phyloP scores from a whole-genome alignment of 53 echinoderm and acorn worm species.

The Echinarachnius parma region DNA sequence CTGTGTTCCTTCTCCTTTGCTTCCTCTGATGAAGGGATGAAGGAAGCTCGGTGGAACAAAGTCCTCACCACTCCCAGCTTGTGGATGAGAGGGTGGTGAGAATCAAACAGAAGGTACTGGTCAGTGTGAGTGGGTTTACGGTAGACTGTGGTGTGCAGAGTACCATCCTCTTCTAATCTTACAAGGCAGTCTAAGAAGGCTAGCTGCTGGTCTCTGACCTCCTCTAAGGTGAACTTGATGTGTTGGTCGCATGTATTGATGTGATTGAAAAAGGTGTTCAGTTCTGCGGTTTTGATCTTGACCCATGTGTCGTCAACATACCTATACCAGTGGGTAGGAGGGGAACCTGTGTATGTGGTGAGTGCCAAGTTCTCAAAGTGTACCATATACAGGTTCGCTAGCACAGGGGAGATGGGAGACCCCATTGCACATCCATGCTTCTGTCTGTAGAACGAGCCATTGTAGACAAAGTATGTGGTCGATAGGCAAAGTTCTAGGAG shows the following conservation, averaged over 20 bases:
- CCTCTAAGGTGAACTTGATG: conserved; percentile 35
- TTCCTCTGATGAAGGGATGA: conserved; percentile 1
- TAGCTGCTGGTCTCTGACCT: conserved; percentile 9
- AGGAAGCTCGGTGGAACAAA: conserved; percentile 9
- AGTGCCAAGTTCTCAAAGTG: conserved; percentile 23
- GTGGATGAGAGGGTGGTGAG: conserved; percentile 28
- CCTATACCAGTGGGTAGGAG: conserved; percentile 31
- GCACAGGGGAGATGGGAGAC: conserved; percentile 20
- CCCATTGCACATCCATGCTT: conserved; percentile 22
- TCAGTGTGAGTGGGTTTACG: conserved; percentile 21
- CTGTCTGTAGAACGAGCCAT: conserved; percentile 18
- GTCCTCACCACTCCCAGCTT: conserved; percentile 16
- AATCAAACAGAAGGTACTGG: too few species aligned
- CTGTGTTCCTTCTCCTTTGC: conserved; percentile 12
- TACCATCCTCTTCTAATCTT: conserved; percentile 11
- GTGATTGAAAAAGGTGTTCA: conserved; percentile 9
- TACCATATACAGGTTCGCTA: conserved; percentile 13
- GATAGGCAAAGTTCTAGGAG: conserved; percentile 9
- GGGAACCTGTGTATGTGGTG: neutral
- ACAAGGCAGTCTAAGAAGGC: conserved; percentile 34
- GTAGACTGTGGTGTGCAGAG: conserved; percentile 11
- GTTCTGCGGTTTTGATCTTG: conserved; percentile 21
- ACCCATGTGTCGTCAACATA: conserved; percentile 36
- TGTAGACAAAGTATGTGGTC: conserved; percentile 11
- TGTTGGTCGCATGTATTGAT: conserved; percentile 13